A percentile compares a stretch with the other conserved stretches of the same genome.
Evolutionary conservation across 2,888 invertebrate species (phyloP).

Genomic region (Leptura quadrifasciata): DNA sequence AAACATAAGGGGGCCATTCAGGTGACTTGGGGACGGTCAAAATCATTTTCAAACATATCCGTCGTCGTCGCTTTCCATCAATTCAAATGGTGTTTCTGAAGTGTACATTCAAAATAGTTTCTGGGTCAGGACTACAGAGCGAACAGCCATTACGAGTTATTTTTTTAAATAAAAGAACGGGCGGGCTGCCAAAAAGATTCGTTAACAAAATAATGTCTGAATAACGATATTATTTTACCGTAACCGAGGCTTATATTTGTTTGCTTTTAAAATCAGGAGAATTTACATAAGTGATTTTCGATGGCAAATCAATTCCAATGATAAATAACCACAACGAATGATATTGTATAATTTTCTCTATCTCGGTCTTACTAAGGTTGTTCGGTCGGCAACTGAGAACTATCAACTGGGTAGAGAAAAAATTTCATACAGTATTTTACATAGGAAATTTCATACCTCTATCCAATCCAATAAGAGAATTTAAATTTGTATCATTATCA

Average conservation of each 20-base stretch:
- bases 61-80: no score
- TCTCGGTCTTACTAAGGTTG: not conserved
- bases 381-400: not conserved
- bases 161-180: constrained; percentile 1
- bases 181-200: not conserved
- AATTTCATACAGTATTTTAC: no score
- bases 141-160: not conserved
- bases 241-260: constrained; percentile 23
- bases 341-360: not conserved
- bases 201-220: constrained; percentile 21
- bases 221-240: constrained; percentile 29
- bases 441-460: no score
- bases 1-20: no score
- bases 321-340: constrained; percentile 31
- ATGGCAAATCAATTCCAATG: constrained; percentile 37
- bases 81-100: no score
- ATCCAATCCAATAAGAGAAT: no score
- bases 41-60: no score
- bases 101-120: no score
- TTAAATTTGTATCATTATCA: no score
- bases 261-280: constrained; percentile 22
- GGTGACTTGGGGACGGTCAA: no score
- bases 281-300: constrained; percentile 38
- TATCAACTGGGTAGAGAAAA: no score
- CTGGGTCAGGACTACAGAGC: no score